Percentiles rank a stretch among this genome's conserved stretches.
Evolutionary conservation across 1,140 invertebrate genomes (phyloP).

Genomic region (Chelonus insularis): DNA sequence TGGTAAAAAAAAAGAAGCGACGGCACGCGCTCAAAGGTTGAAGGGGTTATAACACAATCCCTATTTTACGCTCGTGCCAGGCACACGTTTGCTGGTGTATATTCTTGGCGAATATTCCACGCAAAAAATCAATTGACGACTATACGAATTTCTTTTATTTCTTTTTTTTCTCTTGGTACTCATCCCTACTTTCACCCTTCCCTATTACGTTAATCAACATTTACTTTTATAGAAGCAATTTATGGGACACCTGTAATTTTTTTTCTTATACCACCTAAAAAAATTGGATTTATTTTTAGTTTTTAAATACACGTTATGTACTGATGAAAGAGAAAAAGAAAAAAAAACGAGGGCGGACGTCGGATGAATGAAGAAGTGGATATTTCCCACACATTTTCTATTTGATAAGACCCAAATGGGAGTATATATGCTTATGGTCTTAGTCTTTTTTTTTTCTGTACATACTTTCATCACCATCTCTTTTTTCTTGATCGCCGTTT

Average conservation of each 20-base stretch:
- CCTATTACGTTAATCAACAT: too few relatives aligned
- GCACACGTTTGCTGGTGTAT: slow-evolving; percentile 6
- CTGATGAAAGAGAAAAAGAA: background rate
- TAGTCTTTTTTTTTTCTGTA: slow-evolving; percentile 15
- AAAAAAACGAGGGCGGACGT: background rate
- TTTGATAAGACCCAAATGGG: slow-evolving; percentile 24
- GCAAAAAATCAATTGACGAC: slow-evolving; percentile 1
- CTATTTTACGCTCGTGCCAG: slow-evolving; percentile 5
- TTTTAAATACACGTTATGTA: too few relatives aligned
- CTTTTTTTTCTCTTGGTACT: background rate
- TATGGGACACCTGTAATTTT: background rate
- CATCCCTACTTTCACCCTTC: background rate
- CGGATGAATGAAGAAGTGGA: slow-evolving; percentile 26
- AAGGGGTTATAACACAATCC: slow-evolving; percentile 3
- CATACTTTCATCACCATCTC: slow-evolving; percentile 6
- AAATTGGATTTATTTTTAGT: background rate
- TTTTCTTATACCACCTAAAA: background rate
- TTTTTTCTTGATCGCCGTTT: slow-evolving; percentile 18
- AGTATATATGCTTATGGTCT: slow-evolving; percentile 20
- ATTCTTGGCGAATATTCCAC: background rate
- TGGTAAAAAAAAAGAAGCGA: background rate
- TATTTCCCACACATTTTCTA: slow-evolving; percentile 17
- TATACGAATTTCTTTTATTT: background rate
- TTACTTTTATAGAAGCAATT: too few relatives aligned
- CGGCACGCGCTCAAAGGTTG: slow-evolving; percentile 8